Conservation (phyloP, 1,140 invertebrate genomes). For the Chrysomallon squamiferum region DNA sequence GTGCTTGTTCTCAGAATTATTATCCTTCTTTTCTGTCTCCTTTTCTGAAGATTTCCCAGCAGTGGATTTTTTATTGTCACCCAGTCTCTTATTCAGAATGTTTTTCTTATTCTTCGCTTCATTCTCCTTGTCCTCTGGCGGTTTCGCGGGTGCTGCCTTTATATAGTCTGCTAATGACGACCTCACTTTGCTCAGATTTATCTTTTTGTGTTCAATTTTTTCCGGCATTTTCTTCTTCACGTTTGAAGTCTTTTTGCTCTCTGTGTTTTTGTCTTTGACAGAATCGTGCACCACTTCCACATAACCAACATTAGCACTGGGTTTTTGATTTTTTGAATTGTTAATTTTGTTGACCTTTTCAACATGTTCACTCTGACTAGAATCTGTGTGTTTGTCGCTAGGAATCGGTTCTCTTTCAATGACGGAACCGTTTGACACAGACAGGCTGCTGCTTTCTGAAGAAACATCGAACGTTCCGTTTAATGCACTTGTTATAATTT, state of each 20-base stretch:
- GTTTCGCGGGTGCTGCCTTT: conserved; percentile 39
- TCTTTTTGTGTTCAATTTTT: conserved; percentile 53
- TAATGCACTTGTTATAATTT: too few relatives aligned
- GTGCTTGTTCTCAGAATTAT: conserved; percentile 16
- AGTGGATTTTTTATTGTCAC: conserved; percentile 14
- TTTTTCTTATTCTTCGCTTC: conserved; percentile 40
- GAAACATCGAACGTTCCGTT: too few relatives aligned
- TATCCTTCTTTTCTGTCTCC: conserved; percentile 1
- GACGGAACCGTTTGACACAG: not conserved
- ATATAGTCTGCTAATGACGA: conserved; percentile 56
- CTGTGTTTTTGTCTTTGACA: too few relatives aligned
- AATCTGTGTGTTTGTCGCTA: not conserved
- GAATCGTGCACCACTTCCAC: too few relatives aligned
- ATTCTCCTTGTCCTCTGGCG: conserved; percentile 41
- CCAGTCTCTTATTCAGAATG: conserved; percentile 22
- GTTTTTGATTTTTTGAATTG: too few relatives aligned
- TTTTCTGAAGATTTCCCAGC: conserved; percentile 3
- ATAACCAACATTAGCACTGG: too few relatives aligned
- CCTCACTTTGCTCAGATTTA: conserved; percentile 56
- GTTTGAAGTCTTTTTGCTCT: too few relatives aligned
- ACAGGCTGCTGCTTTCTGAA: too few relatives aligned
- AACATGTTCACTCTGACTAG: too few relatives aligned
- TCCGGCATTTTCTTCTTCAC: conserved; percentile 31
- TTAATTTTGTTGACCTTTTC: too few relatives aligned
- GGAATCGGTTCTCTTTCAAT: not conserved